A percentile compares a stretch with the other conserved stretches of the same genome.
Conservation (phyloP, 1,140 invertebrate genomes). For the Brachionus angularis region DNA sequence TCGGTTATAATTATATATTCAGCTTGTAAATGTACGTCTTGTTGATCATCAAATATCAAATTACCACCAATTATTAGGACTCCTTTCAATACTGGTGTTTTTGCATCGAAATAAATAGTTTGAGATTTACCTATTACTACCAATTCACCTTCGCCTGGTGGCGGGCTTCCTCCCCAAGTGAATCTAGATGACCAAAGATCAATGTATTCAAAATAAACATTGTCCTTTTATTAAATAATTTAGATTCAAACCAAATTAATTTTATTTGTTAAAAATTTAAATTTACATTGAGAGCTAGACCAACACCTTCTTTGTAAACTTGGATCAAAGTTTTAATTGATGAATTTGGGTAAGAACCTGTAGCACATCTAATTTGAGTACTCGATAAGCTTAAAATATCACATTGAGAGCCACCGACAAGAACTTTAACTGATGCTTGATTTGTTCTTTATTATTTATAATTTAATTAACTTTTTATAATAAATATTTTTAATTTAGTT, state of each 20-base stretch:
- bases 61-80: slow-evolving; percentile 45
- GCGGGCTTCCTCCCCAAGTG: slow-evolving; percentile 48
- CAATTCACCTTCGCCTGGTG: slow-evolving; percentile 50
- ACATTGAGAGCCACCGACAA: slow-evolving; percentile 19
- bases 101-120: slow-evolving; percentile 50
- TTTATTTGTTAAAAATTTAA: not conserved
- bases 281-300: slow-evolving; percentile 27
- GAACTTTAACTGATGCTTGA: slow-evolving; percentile 32
- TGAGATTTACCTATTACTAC: slow-evolving; percentile 51
- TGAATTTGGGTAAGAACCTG: slow-evolving; percentile 9
- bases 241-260: slow-evolving; percentile 13
- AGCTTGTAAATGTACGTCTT: slow-evolving; percentile 46
- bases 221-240: slow-evolving; percentile 10
- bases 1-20: slow-evolving; percentile 46
- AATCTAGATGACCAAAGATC: slow-evolving; percentile 49
- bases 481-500: not conserved
- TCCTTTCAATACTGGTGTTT: slow-evolving; percentile 49
- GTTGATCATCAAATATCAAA: slow-evolving; percentile 45
- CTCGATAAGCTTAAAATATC: not conserved
- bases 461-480: slow-evolving; percentile 44
- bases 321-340: slow-evolving; percentile 5
- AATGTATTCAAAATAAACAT: slow-evolving; percentile 47
- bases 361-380: slow-evolving; percentile 32
- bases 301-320: slow-evolving; percentile 4
- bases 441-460: slow-evolving; percentile 44